These are phyloP conservation scores for Hippocampus abdominalis DNA, from an alignment of 2,113 vertebrate genomes.

Conservation along the genomic window DNA sequence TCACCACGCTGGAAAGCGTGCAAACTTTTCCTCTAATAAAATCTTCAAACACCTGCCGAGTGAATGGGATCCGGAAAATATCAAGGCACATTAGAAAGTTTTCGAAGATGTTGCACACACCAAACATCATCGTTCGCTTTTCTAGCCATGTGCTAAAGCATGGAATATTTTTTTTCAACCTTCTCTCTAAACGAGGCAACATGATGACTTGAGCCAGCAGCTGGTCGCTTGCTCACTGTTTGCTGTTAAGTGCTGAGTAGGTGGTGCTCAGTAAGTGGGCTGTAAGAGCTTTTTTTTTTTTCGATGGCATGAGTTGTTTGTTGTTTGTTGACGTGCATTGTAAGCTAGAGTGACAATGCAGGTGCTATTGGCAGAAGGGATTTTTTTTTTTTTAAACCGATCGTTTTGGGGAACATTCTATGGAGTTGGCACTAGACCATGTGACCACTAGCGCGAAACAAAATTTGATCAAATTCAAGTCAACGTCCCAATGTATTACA, in stretches of 20 bases:
- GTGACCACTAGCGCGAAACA: background rate
- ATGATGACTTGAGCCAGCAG: background rate
- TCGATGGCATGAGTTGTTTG: background rate
- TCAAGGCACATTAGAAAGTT: background rate
- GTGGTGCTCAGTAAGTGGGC: conserved; percentile 2
- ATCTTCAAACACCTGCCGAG: background rate
- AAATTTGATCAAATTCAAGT: too few relatives aligned
- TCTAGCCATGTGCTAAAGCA: background rate
- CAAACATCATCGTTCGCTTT: background rate
- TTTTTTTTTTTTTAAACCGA: background rate
- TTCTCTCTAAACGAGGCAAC: background rate
- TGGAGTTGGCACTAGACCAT: background rate
- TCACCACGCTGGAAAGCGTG: conserved; percentile 3
- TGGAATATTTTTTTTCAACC: background rate
- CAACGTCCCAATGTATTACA: too few relatives aligned
- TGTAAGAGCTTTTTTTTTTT: background rate
- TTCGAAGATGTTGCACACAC: background rate
- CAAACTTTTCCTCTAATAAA: background rate
- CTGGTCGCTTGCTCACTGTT: background rate
- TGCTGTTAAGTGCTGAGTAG: conserved; percentile 6
- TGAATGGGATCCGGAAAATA: background rate
- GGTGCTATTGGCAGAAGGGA: background rate
- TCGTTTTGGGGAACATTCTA: background rate
- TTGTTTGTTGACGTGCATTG: conserved; percentile 11
- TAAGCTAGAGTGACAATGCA: conserved; percentile 9